Percentiles rank a stretch among this genome's conserved stretches.
phyloP scores from a whole-genome alignment of 2,113 vertebrate species.

The Grantiella picta region DNA sequence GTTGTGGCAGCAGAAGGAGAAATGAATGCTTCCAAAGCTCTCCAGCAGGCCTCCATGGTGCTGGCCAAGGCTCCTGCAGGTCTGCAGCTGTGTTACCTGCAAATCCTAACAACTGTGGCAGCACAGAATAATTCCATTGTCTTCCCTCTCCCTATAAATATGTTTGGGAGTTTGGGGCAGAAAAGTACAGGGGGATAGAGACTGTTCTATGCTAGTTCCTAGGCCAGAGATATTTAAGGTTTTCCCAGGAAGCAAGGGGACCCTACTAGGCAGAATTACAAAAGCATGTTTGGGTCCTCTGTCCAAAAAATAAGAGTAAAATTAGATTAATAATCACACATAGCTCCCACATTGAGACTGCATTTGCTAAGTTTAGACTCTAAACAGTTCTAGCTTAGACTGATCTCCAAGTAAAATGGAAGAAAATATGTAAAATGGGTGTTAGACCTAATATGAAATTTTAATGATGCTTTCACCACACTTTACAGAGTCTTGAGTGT shows the following conservation, averaged over 20 bases:
- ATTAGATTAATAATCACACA: neutral
- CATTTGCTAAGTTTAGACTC: neutral
- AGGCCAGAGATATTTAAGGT: neutral
- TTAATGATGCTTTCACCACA: neutral
- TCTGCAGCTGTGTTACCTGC: constrained; percentile 85
- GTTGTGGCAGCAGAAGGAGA: constrained; percentile 73
- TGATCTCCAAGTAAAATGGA: neutral
- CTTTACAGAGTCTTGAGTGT: neutral
- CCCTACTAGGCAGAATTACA: neutral
- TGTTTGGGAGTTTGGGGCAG: constrained; percentile 68
- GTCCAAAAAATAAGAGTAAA: neutral
- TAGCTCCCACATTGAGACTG: neutral
- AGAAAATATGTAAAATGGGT: neutral
- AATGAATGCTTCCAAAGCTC: constrained; percentile 83
- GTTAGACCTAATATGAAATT: neutral
- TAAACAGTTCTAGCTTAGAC: neutral
- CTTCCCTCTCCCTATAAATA: constrained; percentile 85
- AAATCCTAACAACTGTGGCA: constrained; percentile 79
- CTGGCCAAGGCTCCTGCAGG: constrained; percentile 76
- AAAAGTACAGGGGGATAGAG: constrained; percentile 1
- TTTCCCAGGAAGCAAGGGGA: neutral
- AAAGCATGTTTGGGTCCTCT: neutral
- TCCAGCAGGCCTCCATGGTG: constrained; percentile 84
- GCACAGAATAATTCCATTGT: constrained; percentile 86
- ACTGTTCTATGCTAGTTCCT: neutral